phyloP scores from a whole-genome alignment of 2,888 invertebrate species.

The Scaptomyza caliginosa region DNA sequence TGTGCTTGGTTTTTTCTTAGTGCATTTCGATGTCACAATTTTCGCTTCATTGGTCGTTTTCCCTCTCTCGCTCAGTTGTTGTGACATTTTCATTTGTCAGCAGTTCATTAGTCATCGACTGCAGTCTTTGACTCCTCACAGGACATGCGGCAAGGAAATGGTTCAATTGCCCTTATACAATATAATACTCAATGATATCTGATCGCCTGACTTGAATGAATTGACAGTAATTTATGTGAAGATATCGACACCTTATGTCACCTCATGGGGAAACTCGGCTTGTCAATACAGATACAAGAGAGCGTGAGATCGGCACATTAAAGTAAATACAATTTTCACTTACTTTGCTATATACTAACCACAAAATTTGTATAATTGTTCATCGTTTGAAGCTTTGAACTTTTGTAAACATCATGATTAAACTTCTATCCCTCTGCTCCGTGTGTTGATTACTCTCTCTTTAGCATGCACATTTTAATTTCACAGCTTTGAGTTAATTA shows the following conservation, averaged over 20 bases:
- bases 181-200: conserved; percentile 6
- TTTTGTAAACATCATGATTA: conserved; percentile 31
- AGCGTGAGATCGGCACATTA: conserved; percentile 35
- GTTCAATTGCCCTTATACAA: neutral
- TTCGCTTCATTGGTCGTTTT: conserved; percentile 64
- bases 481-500: conserved; percentile 66
- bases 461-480: conserved; percentile 41
- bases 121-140: conserved; percentile 9
- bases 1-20: conserved; percentile 43
- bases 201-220: conserved; percentile 9
- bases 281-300: neutral
- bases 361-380: no score
- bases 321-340: conserved; percentile 4
- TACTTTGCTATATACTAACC: neutral
- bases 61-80: conserved; percentile 29
- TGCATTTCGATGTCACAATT: conserved; percentile 66
- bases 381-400: no score
- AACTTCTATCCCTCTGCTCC: neutral
- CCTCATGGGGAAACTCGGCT: conserved; percentile 15
- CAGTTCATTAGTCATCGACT: conserved; percentile 70
- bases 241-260: conserved; percentile 55
- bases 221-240: conserved; percentile 49
- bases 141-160: conserved; percentile 13
- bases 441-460: neutral
- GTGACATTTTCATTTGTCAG: conserved; percentile 76